Conservation (phyloP, 2,797 vertebrate genomes). For the Macropus fuliginosus region DNA sequence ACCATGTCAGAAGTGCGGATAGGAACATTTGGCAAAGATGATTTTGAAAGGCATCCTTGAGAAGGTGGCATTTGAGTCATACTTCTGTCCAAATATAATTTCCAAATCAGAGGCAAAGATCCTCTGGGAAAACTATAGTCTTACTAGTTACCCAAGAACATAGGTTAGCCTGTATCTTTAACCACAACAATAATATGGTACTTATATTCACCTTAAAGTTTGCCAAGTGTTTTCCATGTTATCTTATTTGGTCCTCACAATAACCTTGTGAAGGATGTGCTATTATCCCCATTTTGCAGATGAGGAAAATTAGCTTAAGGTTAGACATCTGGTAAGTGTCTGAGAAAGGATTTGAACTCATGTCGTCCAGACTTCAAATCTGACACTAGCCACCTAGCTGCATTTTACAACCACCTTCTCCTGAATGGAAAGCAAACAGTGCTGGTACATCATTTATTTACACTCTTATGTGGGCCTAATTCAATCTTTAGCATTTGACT, state of each 20-base stretch:
- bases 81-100: neutral
- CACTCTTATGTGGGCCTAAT: slow-evolving; percentile 46
- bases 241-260: neutral
- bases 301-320: neutral
- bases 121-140: neutral
- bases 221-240: neutral
- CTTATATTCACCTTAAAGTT: neutral
- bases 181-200: neutral
- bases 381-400: neutral
- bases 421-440: slow-evolving; percentile 34
- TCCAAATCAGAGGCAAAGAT: neutral
- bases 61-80: neutral
- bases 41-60: neutral
- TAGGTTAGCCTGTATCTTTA: neutral
- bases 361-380: neutral
- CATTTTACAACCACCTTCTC: slow-evolving; percentile 42
- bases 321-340: neutral
- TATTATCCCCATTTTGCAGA: neutral
- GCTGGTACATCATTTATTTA: neutral
- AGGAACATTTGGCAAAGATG: neutral
- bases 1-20: neutral
- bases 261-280: neutral
- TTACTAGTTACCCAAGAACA: neutral
- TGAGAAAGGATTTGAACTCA: neutral
- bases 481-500: slow-evolving; percentile 59